Base-by-base conservation (phyloP, 1,140 invertebrate genomes). In the Euschistus heros region DNA sequence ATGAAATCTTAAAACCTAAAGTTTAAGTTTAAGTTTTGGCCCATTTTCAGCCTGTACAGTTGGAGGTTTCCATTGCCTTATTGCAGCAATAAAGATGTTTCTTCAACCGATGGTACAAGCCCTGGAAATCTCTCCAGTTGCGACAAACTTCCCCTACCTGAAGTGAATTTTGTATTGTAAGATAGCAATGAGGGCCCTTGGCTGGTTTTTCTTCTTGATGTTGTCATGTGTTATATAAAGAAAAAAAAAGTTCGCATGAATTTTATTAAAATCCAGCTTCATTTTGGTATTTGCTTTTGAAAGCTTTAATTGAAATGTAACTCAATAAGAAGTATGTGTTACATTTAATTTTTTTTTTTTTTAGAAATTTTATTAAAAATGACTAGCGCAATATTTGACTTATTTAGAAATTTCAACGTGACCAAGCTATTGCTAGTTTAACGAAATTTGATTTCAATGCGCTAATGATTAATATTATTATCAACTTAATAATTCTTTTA, bases 41-140 rank as follows among this genome's bases (percentile, higher is more conserved):
- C 37, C 24, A 52, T 77, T 83, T 82, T 82, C 86, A 91, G 88
- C 88, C 84, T 90, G 83, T 89, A 89, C 82, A 87, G 87, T 87
- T 91, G 88, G 88, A 87, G 87, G 81, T 91, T 91, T 83, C 88
- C 88, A 80, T 86, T 89, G 84, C 87, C 87, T 82, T 89, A 91
- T 89, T 91, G 87, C 84, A 86, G 84, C 80, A 87, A 88, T 76
- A 70, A 67, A 63, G 67, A 66, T 18, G 47, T 67, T 22, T 60
- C 68, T 33, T 65, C 67, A 37, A 67, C 64, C 61, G 67, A 69
- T 64, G 61, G 65, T 55, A 67, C 62, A 30, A 70, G 69, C 65
- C 66, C 80, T 79, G 79, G 78, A 81, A 78, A 80, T 79, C 81
- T 89, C 88, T 74, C 84, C 80, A 79, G 82, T 79, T 77, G 84